Percentiles rank a stretch among this genome's conserved stretches.
phyloP scores from a whole-genome alignment of 30 jellyfish, hydroid and myxozoan genomes.

The Haliclystus octoradiatus region DNA sequence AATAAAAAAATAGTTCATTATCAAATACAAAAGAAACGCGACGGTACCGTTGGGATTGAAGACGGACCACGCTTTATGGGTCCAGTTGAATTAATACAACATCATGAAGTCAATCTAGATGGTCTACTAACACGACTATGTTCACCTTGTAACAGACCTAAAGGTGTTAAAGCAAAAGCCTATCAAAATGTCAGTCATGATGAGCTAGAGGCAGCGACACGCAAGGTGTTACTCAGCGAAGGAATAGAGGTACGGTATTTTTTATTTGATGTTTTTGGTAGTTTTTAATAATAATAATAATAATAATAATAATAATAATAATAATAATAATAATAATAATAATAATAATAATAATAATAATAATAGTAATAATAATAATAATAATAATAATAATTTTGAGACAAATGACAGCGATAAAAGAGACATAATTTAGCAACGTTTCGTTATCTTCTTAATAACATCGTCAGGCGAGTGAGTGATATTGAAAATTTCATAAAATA shows the following conservation, averaged over 20 bases:
- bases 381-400: no score
- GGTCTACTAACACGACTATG: conserved; percentile 74
- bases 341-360: no score
- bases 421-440: no score
- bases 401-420: no score
- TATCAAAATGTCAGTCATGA: conserved; percentile 75
- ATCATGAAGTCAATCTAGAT: conserved; percentile 73
- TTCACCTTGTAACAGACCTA: conserved; percentile 47
- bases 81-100: conserved; percentile 83
- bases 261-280: no score
- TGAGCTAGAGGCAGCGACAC: conserved; percentile 80
- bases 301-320: no score
- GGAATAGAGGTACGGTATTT: conserved; percentile 15
- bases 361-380: no score
- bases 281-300: no score
- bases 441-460: no score
- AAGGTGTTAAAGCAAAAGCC: conserved; percentile 83
- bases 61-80: conserved; percentile 93
- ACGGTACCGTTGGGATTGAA: conserved; percentile 85
- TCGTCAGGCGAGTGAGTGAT: no score
- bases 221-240: conserved; percentile 16
- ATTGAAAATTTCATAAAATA: no score
- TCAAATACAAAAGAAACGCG: conserved; percentile 59
- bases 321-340: no score
- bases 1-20: conserved; percentile 71